A percentile compares a stretch with the other conserved stretches of the same genome.
Evolutionary conservation across 2,888 invertebrate species (phyloP).

Genomic region (Ectobius pallidus): DNA sequence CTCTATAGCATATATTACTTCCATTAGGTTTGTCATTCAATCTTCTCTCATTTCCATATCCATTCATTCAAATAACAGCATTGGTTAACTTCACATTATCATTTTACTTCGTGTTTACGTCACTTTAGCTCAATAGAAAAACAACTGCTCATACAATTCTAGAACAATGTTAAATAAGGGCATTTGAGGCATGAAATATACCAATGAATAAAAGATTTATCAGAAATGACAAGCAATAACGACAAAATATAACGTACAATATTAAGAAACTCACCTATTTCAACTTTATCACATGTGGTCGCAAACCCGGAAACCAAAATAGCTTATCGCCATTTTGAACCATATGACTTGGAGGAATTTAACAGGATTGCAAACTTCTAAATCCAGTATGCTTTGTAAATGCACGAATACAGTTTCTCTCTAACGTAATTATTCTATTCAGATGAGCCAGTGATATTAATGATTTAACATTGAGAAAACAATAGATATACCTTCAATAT

Average conservation of each 20-base stretch:
- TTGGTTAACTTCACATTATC: conserved; percentile 17
- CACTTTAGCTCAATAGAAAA: too few relatives aligned
- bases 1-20: not conserved
- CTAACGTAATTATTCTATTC: too few relatives aligned
- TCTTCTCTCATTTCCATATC: conserved; percentile 7
- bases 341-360: not conserved
- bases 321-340: conserved; percentile 34
- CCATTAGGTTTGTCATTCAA: not conserved
- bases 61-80: not conserved
- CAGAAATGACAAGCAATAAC: too few relatives aligned
- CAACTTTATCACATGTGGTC: conserved; percentile 32
- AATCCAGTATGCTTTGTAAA: too few relatives aligned
- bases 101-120: conserved; percentile 32
- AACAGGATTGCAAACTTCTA: not conserved
- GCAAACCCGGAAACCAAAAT: conserved; percentile 28
- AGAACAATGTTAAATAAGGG: conserved; percentile 6
- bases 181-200: too few relatives aligned
- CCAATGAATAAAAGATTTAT: too few relatives aligned
- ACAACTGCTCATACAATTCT: too few relatives aligned
- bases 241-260: too few relatives aligned
- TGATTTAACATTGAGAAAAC: too few relatives aligned
- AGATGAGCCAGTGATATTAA: too few relatives aligned
- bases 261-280: conserved; percentile 14
- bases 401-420: too few relatives aligned
- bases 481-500: too few relatives aligned